A percentile compares a stretch with the other conserved stretches of the same genome.
These are phyloP conservation scores for Eclectus roratus DNA, from an alignment of 2,113 vertebrate genomes.

Conservation along the genomic window DNA sequence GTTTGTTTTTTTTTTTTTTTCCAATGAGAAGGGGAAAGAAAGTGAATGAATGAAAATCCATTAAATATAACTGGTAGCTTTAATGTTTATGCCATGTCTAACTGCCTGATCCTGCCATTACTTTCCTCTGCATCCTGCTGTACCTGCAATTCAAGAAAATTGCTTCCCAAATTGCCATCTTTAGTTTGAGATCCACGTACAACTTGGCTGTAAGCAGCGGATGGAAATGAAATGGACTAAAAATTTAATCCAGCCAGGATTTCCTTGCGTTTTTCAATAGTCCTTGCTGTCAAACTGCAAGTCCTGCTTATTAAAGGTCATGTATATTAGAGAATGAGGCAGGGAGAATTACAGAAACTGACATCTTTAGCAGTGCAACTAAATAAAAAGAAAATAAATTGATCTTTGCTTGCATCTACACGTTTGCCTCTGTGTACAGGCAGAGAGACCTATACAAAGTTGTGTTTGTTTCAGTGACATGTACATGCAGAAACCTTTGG, in stretches of 20 bases:
- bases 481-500: neutral
- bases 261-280: neutral
- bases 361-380: neutral
- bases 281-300: neutral
- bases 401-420: neutral
- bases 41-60: conserved; percentile 40
- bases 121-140: conserved; percentile 26
- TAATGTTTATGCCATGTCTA: conserved; percentile 43
- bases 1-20: neutral
- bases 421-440: neutral
- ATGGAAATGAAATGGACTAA: conserved; percentile 58
- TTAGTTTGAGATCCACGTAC: conserved; percentile 56
- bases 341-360: neutral
- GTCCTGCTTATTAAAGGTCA: conserved; percentile 52
- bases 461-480: neutral
- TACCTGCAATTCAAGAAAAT: conserved; percentile 69
- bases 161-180: conserved; percentile 62
- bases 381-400: neutral
- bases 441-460: neutral
- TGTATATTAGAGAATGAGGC: neutral
- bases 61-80: neutral
- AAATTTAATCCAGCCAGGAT: conserved; percentile 49
- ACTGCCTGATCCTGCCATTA: conserved; percentile 58
- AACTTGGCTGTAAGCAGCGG: neutral
- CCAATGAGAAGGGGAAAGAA: neutral